Evolutionary conservation across 2,113 vertebrate genomes (phyloP), one percentile per base, ranked within the genome.

Genomic region (Cisticola juncidis): DNA sequence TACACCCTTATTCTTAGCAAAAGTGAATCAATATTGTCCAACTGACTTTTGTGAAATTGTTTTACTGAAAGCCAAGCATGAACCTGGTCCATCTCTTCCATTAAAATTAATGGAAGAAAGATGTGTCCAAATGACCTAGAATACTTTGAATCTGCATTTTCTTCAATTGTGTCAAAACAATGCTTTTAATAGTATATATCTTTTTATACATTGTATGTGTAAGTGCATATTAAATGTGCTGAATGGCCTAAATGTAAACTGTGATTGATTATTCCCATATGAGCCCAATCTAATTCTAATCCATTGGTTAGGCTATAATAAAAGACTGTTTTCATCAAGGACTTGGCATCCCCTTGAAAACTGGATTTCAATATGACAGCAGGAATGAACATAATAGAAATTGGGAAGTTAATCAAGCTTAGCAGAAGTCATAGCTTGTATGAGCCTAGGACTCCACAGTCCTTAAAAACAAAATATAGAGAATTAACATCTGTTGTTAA

Each of bases 31-130:
- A 5, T 81, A 31, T 60, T 74, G 17, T 77, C 42, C 73, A 86
- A n/a, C n/a, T 45, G 61, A 44, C 69, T 93, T 74, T 73, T 2
- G 9, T 86, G 78, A 91, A 91, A 68, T 31, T 79, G 14, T 64
- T 45, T 65, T 50, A 45, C 38, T 82, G 18, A 38, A 74, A 94
- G 78, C 53, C 83, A 95, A 50, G 36, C 78, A 53, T 2, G 17
- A 92, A 79, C 77, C 26, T 85, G 29, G 70, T 87, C 74, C 89
- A 70, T 51, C 44, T 85, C 74, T 80, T 95, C 74, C 66, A 82
- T 86, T 94, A 90, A 92, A 80, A 85, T 65, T 82, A 95, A 95
- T 91, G 90, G 38, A 87, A 94, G 70, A 95, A 95, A 95, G 74
- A 90, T 88, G 62, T 73, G 58, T 90, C 50, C 47, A 82, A 85